Evolutionary conservation across 2,888 invertebrate genomes (phyloP).

Genomic region (Meteorus cinctellus): DNA sequence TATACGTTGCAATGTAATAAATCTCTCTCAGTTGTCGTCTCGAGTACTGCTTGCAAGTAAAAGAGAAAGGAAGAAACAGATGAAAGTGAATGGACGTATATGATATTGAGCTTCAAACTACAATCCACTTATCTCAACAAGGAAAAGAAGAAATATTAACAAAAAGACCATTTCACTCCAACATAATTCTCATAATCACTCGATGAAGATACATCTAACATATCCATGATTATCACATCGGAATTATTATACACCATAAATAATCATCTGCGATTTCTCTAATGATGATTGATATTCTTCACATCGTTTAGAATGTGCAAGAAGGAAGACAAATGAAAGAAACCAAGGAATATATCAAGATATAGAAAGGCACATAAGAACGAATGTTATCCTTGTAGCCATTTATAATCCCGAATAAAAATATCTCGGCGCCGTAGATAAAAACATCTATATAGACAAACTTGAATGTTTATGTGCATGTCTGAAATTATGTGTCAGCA

Average conservation of each 20-base stretch:
- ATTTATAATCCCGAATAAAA: background rate
- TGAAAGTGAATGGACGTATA: constrained; percentile 43
- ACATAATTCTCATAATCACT: background rate
- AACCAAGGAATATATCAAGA: background rate
- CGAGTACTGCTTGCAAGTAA: constrained; percentile 34
- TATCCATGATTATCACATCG: background rate
- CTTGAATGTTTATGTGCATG: background rate
- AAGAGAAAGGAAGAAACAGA: constrained; percentile 44
- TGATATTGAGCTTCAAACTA: background rate
- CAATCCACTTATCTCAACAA: constrained; percentile 19
- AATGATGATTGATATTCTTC: background rate
- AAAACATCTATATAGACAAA: background rate
- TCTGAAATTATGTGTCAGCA: background rate
- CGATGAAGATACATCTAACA: background rate
- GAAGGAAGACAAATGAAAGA: background rate
- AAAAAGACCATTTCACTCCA: background rate
- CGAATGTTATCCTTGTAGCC: background rate
- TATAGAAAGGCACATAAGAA: background rate
- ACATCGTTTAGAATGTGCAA: background rate
- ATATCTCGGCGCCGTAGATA: background rate
- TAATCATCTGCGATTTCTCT: background rate
- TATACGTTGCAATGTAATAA: constrained; percentile 20
- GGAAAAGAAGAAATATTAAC: background rate
- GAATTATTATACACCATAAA: background rate
- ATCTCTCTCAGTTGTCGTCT: constrained; percentile 19